Evolutionary conservation across 37 sponge, comb jelly and placozoan species (phyloP).

Genomic region (Spongia lamella): DNA sequence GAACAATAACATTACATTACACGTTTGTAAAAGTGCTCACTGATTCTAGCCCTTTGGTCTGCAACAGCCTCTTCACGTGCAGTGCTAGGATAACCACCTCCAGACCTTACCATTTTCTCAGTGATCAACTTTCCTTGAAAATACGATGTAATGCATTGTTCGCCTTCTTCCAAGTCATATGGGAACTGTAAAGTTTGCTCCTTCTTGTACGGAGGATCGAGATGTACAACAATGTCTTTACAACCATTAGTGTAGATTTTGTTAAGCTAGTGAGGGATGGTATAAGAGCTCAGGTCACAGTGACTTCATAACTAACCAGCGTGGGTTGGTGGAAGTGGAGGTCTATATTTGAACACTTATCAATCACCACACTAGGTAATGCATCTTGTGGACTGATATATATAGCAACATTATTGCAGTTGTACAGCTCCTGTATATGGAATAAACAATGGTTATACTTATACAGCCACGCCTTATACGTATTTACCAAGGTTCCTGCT

Average conservation of each 20-base stretch:
- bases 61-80: constrained; percentile 44
- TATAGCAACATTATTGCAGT: constrained; percentile 29
- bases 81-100: constrained; percentile 78
- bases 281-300: background rate
- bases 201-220: constrained; percentile 58
- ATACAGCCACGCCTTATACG: background rate
- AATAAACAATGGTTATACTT: background rate
- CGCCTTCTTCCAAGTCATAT: constrained; percentile 6
- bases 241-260: constrained; percentile 54
- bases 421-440: constrained; percentile 51
- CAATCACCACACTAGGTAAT: constrained; percentile 63
- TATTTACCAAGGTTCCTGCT: constrained; percentile 52
- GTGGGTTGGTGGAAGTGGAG: constrained; percentile 51
- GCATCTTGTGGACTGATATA: constrained; percentile 35
- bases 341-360: constrained; percentile 37
- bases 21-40: constrained; percentile 24
- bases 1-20: no score
- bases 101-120: constrained; percentile 62
- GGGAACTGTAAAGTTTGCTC: constrained; percentile 47
- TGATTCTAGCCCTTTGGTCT: constrained; percentile 41
- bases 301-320: constrained; percentile 2
- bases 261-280: constrained; percentile 18
- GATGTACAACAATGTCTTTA: constrained; percentile 34
- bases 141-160: constrained; percentile 49
- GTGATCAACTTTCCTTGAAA: constrained; percentile 33